These are phyloP conservation scores for Diloba caeruleocephala DNA, from an alignment of 2,888 invertebrate genomes.

Conservation along the genomic window DNA sequence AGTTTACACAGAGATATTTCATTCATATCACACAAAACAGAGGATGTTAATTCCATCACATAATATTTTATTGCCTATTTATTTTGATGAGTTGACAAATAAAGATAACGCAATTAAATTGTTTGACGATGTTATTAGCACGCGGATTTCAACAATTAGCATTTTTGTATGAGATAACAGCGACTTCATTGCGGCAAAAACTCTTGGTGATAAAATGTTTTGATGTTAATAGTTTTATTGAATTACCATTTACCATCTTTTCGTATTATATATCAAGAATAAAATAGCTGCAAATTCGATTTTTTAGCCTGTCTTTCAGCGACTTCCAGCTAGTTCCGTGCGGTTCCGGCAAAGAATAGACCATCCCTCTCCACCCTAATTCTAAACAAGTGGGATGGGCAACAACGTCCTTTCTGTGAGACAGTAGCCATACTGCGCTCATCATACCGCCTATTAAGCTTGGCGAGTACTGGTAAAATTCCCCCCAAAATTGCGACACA, in stretches of 20 bases:
- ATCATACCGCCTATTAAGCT: no score
- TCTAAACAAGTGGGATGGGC: no score
- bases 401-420: no score
- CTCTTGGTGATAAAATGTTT: conserved; percentile 6
- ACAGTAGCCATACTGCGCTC: no score
- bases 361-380: no score
- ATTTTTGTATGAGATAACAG: conserved; percentile 49
- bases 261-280: no score
- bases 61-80: conserved; percentile 33
- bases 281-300: no score
- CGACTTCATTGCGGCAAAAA: conserved; percentile 4
- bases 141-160: conserved; percentile 46
- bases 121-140: conserved; percentile 43
- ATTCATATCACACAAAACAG: conserved; percentile 3
- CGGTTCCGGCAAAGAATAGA: no score
- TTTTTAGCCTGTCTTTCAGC: no score
- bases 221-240: neutral
- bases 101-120: conserved; percentile 43
- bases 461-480: no score
- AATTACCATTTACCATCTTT: neutral
- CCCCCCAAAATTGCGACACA: no score
- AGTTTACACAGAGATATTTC: neutral
- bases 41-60: conserved; percentile 24
- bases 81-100: conserved; percentile 39
- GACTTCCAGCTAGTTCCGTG: no score